phyloP scores from a whole-genome alignment of 2,113 vertebrate species.

The Gasterosteus nipponicus region DNA sequence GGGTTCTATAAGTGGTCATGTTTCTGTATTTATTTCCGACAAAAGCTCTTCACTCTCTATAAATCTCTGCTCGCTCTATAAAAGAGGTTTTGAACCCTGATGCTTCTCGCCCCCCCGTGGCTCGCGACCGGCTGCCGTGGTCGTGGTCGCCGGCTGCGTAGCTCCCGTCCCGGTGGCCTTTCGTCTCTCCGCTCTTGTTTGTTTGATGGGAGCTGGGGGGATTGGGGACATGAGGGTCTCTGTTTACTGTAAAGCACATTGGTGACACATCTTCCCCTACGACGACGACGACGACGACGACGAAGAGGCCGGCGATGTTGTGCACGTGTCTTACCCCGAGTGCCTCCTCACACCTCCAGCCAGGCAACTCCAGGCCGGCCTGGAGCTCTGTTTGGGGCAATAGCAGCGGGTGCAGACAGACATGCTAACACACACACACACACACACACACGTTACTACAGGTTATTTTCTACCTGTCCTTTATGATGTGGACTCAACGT shows the following conservation, averaged over 20 bases:
- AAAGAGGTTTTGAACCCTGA: no score
- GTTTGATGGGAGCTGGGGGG: constrained; percentile 67
- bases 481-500: constrained; percentile 14
- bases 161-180: constrained; percentile 12
- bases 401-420: constrained; percentile 59
- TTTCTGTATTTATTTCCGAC: no score
- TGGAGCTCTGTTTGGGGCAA: constrained; percentile 70
- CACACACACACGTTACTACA: constrained; percentile 24
- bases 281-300: constrained; percentile 15
- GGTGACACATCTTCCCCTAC: constrained; percentile 56
- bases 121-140: no score
- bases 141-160: no score
- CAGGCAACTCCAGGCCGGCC: constrained; percentile 68
- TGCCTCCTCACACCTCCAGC: constrained; percentile 41
- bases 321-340: constrained; percentile 21
- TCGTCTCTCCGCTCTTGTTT: constrained; percentile 58
- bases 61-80: no score
- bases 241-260: constrained; percentile 75
- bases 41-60: no score
- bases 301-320: constrained; percentile 18
- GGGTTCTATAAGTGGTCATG: no score
- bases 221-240: constrained; percentile 64
- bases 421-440: constrained; percentile 53
- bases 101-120: no score
- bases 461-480: no score